Base-by-base conservation (phyloP, 2,888 invertebrate genomes). In the Unio pictorum region DNA sequence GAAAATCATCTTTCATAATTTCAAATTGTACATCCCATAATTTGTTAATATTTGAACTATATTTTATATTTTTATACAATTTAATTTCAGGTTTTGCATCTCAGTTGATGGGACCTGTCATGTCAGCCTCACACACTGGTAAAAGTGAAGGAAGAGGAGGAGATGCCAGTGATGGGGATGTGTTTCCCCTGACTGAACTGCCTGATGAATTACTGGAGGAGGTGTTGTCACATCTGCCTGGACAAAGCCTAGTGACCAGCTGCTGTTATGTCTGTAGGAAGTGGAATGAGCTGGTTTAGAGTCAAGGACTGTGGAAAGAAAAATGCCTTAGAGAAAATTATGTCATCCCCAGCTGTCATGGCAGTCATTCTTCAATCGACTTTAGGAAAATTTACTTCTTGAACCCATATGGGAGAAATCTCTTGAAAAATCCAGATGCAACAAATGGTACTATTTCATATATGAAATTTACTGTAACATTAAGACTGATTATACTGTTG, bases 361-460 rank as follows among this genome's bases (percentile, higher is more conserved):
- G 58, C 28, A 20, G 61, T 7, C 60, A 68, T 3, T 45, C 30
- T 20, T 68, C 68, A 30, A 73, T 72, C 15, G 71, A 82, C 65
- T 80, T 77, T 30, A 75, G 74, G 57, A 58, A 45, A 26, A 64
- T 79, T 60, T 82, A 72, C 66, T 80, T 82, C 65, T 66, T 74
- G 11, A 75, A 75, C 66, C 81, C 81, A 17, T 81, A 80, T 56
- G 71, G 70, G 0, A 64, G 68, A 61, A 82, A 82, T 66, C 70
- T 82, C 11, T 71, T 82, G 4, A 72, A 74, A 61, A 82, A 82
- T 66, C 71, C 81, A 20, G 69, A 69, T 75, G 82, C 77, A 20
- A 56, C 64, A 17, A 61, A 69, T 65, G 81, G 82, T 81, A 74
- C 2, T 45, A 45, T 45, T 45, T 45, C 45, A 45, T 45, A 45